Percentiles rank a stretch among this genome's conserved stretches.
Evolutionary conservation across 1,140 invertebrate genomes (phyloP).

Genomic region (Eupristina koningsbergeri): DNA sequence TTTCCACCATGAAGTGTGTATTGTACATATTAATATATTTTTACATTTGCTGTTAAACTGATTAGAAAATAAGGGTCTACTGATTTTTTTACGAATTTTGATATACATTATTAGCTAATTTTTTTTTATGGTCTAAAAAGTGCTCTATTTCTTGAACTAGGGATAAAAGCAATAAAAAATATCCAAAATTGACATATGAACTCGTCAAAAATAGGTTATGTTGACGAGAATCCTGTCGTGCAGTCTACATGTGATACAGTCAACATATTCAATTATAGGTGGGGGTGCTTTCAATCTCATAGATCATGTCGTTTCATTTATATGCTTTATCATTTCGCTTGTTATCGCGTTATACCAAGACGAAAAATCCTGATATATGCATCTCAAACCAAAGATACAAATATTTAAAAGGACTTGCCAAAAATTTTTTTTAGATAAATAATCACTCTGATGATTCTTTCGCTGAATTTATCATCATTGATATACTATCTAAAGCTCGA

Average conservation of each 20-base stretch:
- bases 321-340: slow-evolving; percentile 24
- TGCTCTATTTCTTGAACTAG: no score
- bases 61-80: no score
- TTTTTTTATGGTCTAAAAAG: no score
- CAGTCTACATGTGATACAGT: neutral
- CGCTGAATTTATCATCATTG: neutral
- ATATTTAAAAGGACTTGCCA: neutral
- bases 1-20: slow-evolving; percentile 5
- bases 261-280: neutral
- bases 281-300: slow-evolving; percentile 22
- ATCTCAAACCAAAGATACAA: neutral
- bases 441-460: no score
- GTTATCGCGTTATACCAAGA: slow-evolving; percentile 1
- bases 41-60: slow-evolving; percentile 8
- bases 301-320: slow-evolving; percentile 33
- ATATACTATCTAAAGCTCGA: no score
- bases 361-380: neutral
- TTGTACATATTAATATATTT: slow-evolving; percentile 36
- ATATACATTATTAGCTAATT: no score
- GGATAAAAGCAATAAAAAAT: no score
- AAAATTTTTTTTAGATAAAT: neutral
- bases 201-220: neutral
- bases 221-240: no score
- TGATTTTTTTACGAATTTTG: no score
- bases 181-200: neutral